phyloP scores from a whole-genome alignment of 2,113 vertebrate genomes.

The Miniopterus natalensis region DNA sequence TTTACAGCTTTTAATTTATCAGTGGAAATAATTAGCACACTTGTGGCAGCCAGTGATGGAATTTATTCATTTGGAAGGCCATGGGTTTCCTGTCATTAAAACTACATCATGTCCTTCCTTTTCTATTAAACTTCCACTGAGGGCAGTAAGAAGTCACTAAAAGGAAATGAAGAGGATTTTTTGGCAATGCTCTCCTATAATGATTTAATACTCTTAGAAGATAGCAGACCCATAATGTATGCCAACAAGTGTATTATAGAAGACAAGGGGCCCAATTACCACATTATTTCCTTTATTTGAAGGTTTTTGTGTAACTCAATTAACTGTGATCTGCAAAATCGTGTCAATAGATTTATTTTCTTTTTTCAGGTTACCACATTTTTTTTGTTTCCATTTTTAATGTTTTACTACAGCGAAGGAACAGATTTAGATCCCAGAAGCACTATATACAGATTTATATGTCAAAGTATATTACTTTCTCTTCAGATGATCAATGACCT shows the following conservation, averaged over 20 bases:
- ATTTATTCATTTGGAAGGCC: conserved; percentile 94
- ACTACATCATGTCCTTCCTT: conserved; percentile 94
- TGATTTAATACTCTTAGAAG: conserved; percentile 92
- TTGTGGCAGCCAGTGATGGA: conserved; percentile 92
- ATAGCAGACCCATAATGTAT: conserved; percentile 88
- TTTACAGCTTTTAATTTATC: conserved; percentile 93
- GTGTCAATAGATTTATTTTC: conserved; percentile 82
- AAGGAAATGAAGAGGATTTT: conserved; percentile 93
- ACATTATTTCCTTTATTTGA: conserved; percentile 87
- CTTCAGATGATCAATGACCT: conserved; percentile 65
- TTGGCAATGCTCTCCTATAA: conserved; percentile 89
- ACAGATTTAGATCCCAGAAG: conserved; percentile 72
- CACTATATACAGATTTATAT: conserved; percentile 72
- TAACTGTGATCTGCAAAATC: conserved; percentile 86
- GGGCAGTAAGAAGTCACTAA: conserved; percentile 93
- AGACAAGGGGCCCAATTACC: conserved; percentile 86
- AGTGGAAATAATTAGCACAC: conserved; percentile 95
- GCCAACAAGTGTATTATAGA: conserved; percentile 86
- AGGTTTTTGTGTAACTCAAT: conserved; percentile 83
- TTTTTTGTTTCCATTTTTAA: conserved; percentile 81
- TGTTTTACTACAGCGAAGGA: conserved; percentile 64
- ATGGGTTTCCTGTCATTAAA: conserved; percentile 94
- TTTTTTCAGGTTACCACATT: conserved; percentile 71
- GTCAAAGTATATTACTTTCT: conserved; percentile 72
- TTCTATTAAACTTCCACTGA: conserved; percentile 93